phyloP scores from a whole-genome alignment of 2,888 invertebrate genomes.

The Mystacides longicornis region DNA sequence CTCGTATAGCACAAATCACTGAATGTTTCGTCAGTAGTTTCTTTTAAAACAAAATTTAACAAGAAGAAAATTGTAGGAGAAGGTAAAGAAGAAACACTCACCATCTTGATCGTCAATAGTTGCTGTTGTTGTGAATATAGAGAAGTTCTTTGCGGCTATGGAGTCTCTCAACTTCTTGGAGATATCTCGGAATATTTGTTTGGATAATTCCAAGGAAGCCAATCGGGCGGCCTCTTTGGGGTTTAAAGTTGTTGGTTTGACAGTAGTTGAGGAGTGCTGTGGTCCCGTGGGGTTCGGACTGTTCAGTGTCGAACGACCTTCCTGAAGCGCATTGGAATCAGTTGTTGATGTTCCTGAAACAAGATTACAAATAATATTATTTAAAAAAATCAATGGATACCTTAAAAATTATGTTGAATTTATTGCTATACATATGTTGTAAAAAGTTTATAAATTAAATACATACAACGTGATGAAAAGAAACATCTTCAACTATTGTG shows the following conservation, averaged over 20 bases:
- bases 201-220: conserved; percentile 41
- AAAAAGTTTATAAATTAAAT: too few species aligned
- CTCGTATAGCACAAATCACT: too few species aligned
- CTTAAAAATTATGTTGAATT: too few species aligned
- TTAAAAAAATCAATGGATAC: neutral
- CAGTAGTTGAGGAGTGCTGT: neutral
- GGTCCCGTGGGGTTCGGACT: neutral
- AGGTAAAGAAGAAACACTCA: conserved; percentile 29
- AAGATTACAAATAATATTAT: neutral
- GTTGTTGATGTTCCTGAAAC: conserved; percentile 15
- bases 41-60: too few species aligned
- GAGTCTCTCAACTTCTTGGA: conserved; percentile 47
- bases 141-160: conserved; percentile 43
- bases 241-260: conserved; percentile 32
- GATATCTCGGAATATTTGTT: conserved; percentile 49
- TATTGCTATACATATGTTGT: too few species aligned
- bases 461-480: too few species aligned
- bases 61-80: too few species aligned
- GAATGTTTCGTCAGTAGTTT: too few species aligned
- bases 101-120: conserved; percentile 30
- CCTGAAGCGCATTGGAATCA: conserved; percentile 8
- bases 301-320: neutral
- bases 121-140: conserved; percentile 21
- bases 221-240: conserved; percentile 23
- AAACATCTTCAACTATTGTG: too few species aligned